Conservation (phyloP, 2,888 invertebrate species). For the Trissonchulus latispiculum region DNA sequence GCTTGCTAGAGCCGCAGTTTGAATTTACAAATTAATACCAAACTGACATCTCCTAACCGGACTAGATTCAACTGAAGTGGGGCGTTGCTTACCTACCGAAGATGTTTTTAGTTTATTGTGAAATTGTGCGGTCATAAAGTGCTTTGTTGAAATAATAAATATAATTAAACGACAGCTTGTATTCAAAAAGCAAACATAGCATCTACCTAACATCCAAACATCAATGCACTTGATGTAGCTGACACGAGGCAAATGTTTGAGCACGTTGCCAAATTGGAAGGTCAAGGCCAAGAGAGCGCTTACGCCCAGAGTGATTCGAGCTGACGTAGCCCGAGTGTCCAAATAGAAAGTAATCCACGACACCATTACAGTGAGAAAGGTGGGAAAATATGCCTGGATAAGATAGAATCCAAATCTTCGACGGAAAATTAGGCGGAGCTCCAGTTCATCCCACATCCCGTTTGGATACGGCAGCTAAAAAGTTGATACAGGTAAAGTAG, state of each 20-base stretch:
- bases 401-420: constrained; percentile 43
- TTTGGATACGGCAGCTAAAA: constrained; percentile 39
- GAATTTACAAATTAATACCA: too few species aligned
- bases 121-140: too few species aligned
- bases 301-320: constrained; percentile 42
- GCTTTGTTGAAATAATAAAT: too few species aligned
- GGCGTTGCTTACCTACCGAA: too few species aligned
- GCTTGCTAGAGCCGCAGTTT: too few species aligned
- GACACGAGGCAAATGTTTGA: constrained; percentile 41
- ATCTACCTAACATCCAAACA: constrained; percentile 38
- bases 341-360: constrained; percentile 45
- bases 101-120: too few species aligned
- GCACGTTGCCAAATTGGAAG: constrained; percentile 43
- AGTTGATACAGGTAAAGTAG: too few species aligned
- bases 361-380: constrained; percentile 36
- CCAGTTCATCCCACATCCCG: constrained; percentile 39
- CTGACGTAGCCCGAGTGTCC: constrained; percentile 41
- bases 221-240: constrained; percentile 43
- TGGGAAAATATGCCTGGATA: constrained; percentile 42
- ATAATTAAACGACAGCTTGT: too few species aligned
- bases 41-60: too few species aligned
- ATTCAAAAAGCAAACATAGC: too few species aligned
- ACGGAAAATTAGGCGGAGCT: constrained; percentile 42
- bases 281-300: constrained; percentile 40
- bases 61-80: too few species aligned